phyloP scores from a whole-genome alignment of 2,888 invertebrate species.

The Microctonus hyperodae region DNA sequence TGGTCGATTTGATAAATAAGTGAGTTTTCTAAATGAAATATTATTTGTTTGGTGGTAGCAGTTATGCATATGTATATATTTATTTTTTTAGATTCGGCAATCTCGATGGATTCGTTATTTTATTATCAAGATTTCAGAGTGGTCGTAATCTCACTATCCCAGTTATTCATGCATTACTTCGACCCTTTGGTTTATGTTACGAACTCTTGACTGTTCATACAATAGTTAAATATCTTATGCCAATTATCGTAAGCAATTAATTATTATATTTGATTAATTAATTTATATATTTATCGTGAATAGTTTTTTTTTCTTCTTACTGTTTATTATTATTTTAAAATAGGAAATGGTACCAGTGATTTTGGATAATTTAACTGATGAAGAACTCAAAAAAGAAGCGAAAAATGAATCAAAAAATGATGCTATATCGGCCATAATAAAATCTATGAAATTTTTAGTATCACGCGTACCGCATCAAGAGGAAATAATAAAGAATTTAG shows the following conservation, averaged over 20 bases:
- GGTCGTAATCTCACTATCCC: slow-evolving; percentile 77
- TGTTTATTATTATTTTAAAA: slow-evolving; percentile 36
- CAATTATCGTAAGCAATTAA: slow-evolving; percentile 77
- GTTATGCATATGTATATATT: slow-evolving; percentile 8
- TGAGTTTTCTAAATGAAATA: slow-evolving; percentile 50
- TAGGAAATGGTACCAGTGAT: slow-evolving; percentile 91
- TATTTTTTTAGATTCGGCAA: slow-evolving; percentile 77
- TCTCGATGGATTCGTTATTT: slow-evolving; percentile 86
- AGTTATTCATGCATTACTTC: slow-evolving; percentile 80
- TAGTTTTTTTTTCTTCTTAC: not conserved
- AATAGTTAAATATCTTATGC: slow-evolving; percentile 91
- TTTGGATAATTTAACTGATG: slow-evolving; percentile 91
- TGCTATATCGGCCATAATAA: slow-evolving; percentile 92
- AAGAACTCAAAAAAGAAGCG: slow-evolving; percentile 94
- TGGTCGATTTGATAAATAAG: slow-evolving; percentile 93
- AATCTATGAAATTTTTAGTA: slow-evolving; percentile 89
- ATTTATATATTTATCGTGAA: not conserved
- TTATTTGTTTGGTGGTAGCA: not conserved
- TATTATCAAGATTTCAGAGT: slow-evolving; percentile 83
- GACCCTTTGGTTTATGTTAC: slow-evolving; percentile 92
- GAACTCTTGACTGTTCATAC: slow-evolving; percentile 90
- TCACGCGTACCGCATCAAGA: slow-evolving; percentile 85
- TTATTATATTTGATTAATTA: not conserved
- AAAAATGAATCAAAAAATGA: slow-evolving; percentile 96
- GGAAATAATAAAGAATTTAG: slow-evolving; percentile 79